phyloP scores from a whole-genome alignment of 2,888 invertebrate genomes.

The Drosophila paranaensis region DNA sequence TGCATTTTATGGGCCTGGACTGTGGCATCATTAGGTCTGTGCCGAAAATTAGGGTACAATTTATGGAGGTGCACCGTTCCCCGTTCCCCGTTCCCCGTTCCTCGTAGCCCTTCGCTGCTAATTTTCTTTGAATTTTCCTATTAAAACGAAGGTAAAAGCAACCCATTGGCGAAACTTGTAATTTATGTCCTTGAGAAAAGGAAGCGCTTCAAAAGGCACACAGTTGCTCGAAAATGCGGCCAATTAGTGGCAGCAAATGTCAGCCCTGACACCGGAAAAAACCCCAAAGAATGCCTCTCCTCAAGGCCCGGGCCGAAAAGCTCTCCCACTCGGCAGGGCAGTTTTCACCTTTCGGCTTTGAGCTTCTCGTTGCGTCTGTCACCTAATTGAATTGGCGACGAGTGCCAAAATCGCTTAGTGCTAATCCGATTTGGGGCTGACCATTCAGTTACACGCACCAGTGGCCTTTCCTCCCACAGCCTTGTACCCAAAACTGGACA shows the following conservation, averaged over 20 bases:
- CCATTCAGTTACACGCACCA: constrained; percentile 82
- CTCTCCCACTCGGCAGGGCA: constrained; percentile 33
- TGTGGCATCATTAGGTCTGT: constrained; percentile 70
- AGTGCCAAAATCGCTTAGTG: constrained; percentile 80
- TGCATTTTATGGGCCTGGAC: constrained; percentile 75
- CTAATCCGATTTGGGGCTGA: constrained; percentile 83
- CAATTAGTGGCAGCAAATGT: constrained; percentile 75
- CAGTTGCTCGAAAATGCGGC: constrained; percentile 56
- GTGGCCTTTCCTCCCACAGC: constrained; percentile 28
- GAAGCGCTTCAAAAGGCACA: constrained; percentile 32
- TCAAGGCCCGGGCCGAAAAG: constrained; percentile 10
- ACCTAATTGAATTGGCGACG: constrained; percentile 81
- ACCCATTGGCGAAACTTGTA: constrained; percentile 66
- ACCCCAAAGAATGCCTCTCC: neutral
- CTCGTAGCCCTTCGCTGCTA: constrained; percentile 55
- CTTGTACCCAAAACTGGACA: constrained; percentile 54
- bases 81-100: constrained; percentile 21
- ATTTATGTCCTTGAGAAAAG: constrained; percentile 74
- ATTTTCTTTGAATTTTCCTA: constrained; percentile 71
- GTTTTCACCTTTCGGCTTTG: constrained; percentile 51
- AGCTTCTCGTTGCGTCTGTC: constrained; percentile 41
- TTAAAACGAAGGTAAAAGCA: constrained; percentile 45
- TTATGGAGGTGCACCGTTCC: constrained; percentile 60
- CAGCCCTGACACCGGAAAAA: constrained; percentile 15
- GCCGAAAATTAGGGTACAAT: constrained; percentile 75